Base-by-base conservation (phyloP, 2,888 invertebrate genomes). In the Clostera curtula region DNA sequence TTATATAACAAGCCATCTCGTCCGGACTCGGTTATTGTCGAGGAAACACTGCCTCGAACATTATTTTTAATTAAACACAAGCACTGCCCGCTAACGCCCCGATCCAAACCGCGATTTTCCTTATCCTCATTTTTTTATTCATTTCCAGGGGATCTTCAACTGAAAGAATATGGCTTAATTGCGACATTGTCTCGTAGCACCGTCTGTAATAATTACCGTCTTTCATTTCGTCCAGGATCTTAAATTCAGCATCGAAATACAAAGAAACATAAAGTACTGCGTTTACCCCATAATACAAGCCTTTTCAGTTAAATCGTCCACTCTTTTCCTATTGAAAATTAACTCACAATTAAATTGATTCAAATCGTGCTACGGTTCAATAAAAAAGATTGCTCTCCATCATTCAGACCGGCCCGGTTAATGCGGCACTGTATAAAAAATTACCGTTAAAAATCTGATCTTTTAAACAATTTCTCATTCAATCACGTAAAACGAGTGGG, bases 1-100 rank as follows among this genome's bases (percentile, higher is more conserved):
- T 82, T 82, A 83, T 82, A 77, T 82, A 82, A 82, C 83, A 82
- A 79, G 75, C 80, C 71, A 79, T 82, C 77, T 76, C 74, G 68
- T 64, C 74, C 68, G 63, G 73, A 68, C 74, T 65, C 68, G 67
- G 76, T 73, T 79, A 76, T 80, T 79, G 80, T 77, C 66, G 70
- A 62, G 69, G 57, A 71, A 76, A 77, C 73, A 76, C 69, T 60
- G 76, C 68, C 69, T 70, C 61, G 62, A 67, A 73, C 74, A 72
- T 76, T 77, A 76, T 80, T 80, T 80, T 79, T 80, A 80, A 82
- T 80, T 79, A 80, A 77, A 75, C 69, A 69, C 67, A 68, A 69
- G 65, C 66, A 66, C 66, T 64, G 66, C 39, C 62, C 67, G 59
- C 57, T 56, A 57, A 65, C 60, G 50, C 53, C 54, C 45, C 54